These are phyloP conservation scores for Luperina testacea DNA, from an alignment of 2,888 invertebrate species.

Conservation along the genomic window DNA sequence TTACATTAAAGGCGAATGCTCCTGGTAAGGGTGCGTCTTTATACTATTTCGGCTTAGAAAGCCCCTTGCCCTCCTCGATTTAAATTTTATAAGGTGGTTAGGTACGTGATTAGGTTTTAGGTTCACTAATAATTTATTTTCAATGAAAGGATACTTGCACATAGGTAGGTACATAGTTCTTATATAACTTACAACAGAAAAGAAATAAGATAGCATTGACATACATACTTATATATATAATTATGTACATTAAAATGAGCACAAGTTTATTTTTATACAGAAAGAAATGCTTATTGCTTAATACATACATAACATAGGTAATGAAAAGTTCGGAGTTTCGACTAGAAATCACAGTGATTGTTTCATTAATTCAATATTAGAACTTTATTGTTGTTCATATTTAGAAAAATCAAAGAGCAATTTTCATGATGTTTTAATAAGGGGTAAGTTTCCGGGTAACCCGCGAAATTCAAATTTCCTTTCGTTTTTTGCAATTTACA, in stretches of 20 bases:
- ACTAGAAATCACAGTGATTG: constrained; percentile 86
- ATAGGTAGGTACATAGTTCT: constrained; percentile 21
- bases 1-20: not conserved
- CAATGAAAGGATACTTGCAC: constrained; percentile 53
- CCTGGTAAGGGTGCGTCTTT: too few relatives aligned
- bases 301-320: constrained; percentile 70
- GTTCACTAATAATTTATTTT: not conserved
- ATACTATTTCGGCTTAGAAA: not conserved
- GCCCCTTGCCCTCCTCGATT: not conserved
- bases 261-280: constrained; percentile 76
- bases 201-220: constrained; percentile 56
- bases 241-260: constrained; percentile 79
- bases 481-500: not conserved
- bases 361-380: constrained; percentile 64
- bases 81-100: not conserved
- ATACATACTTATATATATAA: constrained; percentile 66
- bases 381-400: constrained; percentile 30
- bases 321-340: constrained; percentile 79
- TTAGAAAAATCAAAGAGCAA: constrained; percentile 12
- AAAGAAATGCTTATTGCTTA: constrained; percentile 83
- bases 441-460: rapidly evolving
- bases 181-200: constrained; percentile 50
- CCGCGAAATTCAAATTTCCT: not conserved
- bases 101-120: not conserved
- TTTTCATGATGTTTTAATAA: not conserved